These are phyloP conservation scores for Diachasmimorpha longicaudata DNA, from an alignment of 1,140 invertebrate genomes.

Conservation along the genomic window DNA sequence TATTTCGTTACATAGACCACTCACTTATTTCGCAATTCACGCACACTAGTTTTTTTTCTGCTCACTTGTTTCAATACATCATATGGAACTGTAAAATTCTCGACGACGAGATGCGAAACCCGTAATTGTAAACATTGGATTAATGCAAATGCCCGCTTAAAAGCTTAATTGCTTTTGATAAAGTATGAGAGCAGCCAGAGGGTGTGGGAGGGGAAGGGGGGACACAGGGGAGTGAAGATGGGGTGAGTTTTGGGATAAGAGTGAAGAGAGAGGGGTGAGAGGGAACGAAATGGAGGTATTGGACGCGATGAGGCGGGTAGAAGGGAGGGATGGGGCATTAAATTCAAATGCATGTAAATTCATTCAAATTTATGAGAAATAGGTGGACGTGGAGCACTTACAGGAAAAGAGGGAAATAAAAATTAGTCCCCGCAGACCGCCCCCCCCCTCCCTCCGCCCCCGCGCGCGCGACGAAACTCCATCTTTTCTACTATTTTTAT, in stretches of 20 bases:
- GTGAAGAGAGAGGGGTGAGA: slow-evolving; percentile 11
- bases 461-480: slow-evolving; percentile 51
- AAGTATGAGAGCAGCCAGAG: slow-evolving; percentile 50
- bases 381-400: slow-evolving; percentile 62
- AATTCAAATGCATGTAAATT: slow-evolving; percentile 66
- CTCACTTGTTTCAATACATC: background rate
- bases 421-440: slow-evolving; percentile 61
- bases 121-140: slow-evolving; percentile 66
- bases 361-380: slow-evolving; percentile 66
- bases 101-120: slow-evolving; percentile 34
- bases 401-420: slow-evolving; percentile 59
- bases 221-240: slow-evolving; percentile 4
- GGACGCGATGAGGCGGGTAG: slow-evolving; percentile 22
- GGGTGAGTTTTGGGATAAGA: slow-evolving; percentile 13
- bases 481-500: slow-evolving; percentile 32
- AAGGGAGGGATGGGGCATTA: slow-evolving; percentile 44
- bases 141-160: slow-evolving; percentile 65
- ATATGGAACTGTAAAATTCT: slow-evolving; percentile 21
- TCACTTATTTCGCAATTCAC: background rate
- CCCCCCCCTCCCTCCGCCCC: slow-evolving; percentile 31
- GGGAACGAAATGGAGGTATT: slow-evolving; percentile 13
- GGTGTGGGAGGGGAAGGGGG: slow-evolving; percentile 1
- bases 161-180: slow-evolving; percentile 65
- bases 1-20: no score
- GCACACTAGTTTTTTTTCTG: background rate